Base-by-base conservation (phyloP, 2,888 invertebrate species). In the Villa cingulata region DNA sequence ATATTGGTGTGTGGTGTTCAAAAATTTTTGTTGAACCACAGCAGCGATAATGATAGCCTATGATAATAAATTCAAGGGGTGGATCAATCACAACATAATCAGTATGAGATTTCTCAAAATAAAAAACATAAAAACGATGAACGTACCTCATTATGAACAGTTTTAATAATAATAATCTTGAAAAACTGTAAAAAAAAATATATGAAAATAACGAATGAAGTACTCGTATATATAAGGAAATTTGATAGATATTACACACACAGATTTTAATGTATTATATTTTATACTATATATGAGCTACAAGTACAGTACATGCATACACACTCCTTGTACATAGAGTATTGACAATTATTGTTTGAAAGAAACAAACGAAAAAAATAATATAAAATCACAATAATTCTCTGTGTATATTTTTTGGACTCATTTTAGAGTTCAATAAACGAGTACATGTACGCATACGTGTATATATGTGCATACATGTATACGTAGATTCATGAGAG, bases 41-140 rank as follows among this genome's bases (percentile, higher is more conserved):
- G 62, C 59, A 58, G 61, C 60, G 58, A 56, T 62, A 62, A 62
- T 62, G 63, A 62, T 63, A 61, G 58, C 55, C 51, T 48, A 37
- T 39, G 38, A 49, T 40, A 42, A 46, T 41, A 38, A 41, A 36
- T 17, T 39, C 46, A 36, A 46, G 46, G 46, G 46, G 46, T 41
- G 46, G 46, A 46, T 46, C 46, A 46, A 46, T 46, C 46, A 46
- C 41, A 46, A 46, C 46, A 46, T 41, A 34, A 36, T 41, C 41
- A 17, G 46, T 23, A 36, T 17, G 37, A 41, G 46, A 46, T 45
- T 45, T 39, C 40, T 34, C 4, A 23, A 4, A 23, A 23, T 7
- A 23, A 23, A 23, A 23, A 23, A 23, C 23, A 23, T 23, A 23
- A 23, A 23, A 7, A 23, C 4, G 7, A 23, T 23, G 7, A 23